phyloP scores from a whole-genome alignment of 2,888 invertebrate species.

The Drosophila colorata region DNA sequence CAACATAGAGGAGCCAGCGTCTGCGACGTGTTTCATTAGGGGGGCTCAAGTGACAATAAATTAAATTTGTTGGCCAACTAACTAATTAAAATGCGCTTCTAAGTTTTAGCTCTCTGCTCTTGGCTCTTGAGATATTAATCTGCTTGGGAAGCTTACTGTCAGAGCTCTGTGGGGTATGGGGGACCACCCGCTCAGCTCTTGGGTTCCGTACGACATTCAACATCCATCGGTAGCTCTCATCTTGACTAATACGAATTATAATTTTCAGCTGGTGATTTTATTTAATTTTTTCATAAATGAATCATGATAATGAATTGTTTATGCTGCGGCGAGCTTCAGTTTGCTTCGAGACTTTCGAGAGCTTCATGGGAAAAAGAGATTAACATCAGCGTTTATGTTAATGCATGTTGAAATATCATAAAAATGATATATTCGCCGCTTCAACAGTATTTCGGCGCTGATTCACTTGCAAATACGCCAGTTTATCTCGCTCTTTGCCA shows the following conservation, averaged over 20 bases:
- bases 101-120: slow-evolving; percentile 26
- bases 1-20: slow-evolving; percentile 6
- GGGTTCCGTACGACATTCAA: slow-evolving; percentile 11
- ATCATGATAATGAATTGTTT: slow-evolving; percentile 81
- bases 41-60: slow-evolving; percentile 82
- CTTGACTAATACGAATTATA: slow-evolving; percentile 69
- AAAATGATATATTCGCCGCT: slow-evolving; percentile 66
- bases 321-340: slow-evolving; percentile 51
- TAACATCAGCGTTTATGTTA: slow-evolving; percentile 80
- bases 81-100: slow-evolving; percentile 82
- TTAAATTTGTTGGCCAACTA: slow-evolving; percentile 74
- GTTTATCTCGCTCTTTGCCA: slow-evolving; percentile 38
- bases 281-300: slow-evolving; percentile 76
- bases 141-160: slow-evolving; percentile 77
- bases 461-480: slow-evolving; percentile 71
- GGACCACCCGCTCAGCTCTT: slow-evolving; percentile 70
- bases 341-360: slow-evolving; percentile 5
- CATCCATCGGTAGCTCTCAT: slow-evolving; percentile 74
- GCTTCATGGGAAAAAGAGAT: slow-evolving; percentile 82
- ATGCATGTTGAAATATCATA: slow-evolving; percentile 73
- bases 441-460: slow-evolving; percentile 51
- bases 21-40: slow-evolving; percentile 77
- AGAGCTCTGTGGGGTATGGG: slow-evolving; percentile 16
- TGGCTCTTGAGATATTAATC: slow-evolving; percentile 79
- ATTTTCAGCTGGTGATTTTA: slow-evolving; percentile 70